phyloP scores from a whole-genome alignment of 1,140 invertebrate genomes.

The Philopotamus ludificatus region DNA sequence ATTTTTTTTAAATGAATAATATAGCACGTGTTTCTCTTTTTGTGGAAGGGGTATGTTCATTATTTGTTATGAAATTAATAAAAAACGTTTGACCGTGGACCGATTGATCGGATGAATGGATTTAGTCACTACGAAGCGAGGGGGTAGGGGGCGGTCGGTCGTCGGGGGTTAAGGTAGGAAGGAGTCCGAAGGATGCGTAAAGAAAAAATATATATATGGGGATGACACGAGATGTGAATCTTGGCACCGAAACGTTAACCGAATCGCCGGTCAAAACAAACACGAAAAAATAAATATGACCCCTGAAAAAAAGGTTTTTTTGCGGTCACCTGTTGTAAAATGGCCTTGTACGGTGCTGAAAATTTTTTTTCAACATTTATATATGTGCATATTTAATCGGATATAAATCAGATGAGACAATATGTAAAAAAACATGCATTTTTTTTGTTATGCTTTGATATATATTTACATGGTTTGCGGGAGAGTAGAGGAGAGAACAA shows the following conservation, averaged over 20 bases:
- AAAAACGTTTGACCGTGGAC: too few relatives aligned
- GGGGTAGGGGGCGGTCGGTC: neutral
- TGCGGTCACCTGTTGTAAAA: neutral
- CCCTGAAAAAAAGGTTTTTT: neutral
- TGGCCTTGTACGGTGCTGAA: neutral
- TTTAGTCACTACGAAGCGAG: slow-evolving; percentile 11
- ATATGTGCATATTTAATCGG: too few relatives aligned
- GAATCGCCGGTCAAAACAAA: slow-evolving; percentile 2
- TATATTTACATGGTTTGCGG: too few relatives aligned
- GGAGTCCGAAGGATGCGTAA: neutral
- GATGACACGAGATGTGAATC: slow-evolving; percentile 1
- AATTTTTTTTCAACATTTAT: neutral
- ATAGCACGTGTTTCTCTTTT: too few relatives aligned
- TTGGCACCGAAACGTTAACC: slow-evolving; percentile 17
- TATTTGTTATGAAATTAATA: too few relatives aligned
- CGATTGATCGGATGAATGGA: slow-evolving; percentile 37
- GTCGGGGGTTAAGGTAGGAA: neutral
- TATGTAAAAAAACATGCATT: too few relatives aligned
- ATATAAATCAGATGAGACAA: too few relatives aligned
- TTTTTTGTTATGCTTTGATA: too few relatives aligned
- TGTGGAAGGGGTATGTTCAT: too few relatives aligned
- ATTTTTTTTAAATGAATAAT: too few relatives aligned
- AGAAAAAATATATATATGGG: too few relatives aligned
- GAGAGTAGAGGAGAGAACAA: too few relatives aligned
- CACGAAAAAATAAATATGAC: neutral